Base-by-base conservation (phyloP, 2,113 vertebrate species). In the Oophaga pumilio region DNA sequence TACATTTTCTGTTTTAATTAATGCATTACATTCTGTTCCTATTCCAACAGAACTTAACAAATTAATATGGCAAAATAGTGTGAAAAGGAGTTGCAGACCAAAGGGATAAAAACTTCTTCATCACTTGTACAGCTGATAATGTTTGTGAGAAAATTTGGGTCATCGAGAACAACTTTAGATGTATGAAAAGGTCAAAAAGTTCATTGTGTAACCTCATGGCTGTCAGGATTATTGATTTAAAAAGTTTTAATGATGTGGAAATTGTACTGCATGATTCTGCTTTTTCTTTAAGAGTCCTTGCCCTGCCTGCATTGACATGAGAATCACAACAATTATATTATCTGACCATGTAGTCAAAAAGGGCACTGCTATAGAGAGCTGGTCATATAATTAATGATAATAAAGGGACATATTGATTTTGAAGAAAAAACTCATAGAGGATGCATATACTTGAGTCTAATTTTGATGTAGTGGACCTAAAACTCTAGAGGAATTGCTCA, bases 211-310 rank as follows among this genome's bases (percentile, higher is more conserved):
- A 50, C 1, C 17, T 74, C 18, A 74, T 20, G 8, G 20, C 69
- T 50, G 71, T 50, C 71, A 74, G 14, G 33, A 49, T 49, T 74
- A 74, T 74, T 74, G 71, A 74, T 50, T 50, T 74, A 2, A 73
- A 73, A 43, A 74, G 71, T 50, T 74, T 74, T 74, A 74, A 74
- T 74, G 33, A 74, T 74, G 71, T 22, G 3, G 8, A 74, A 50
- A 22, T 50, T 22, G 1, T 20, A 24, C 18, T 22, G 14, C 18
- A 69, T 69, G 3, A 43, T 73, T 73, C 9, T 56, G 8, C 12
- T 56, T 12, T 73, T 18, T 43, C 17, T 43, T 73, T 73, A 26
- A 7, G 13, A 69, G 15, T 43, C 15, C 17, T 73, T 73, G 20
- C 9, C 1, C 18, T 22, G 33, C 4, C 33, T 22, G 17, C 50